Conservation (phyloP, 1,140 invertebrate genomes). For the Zaprionus inermis region DNA sequence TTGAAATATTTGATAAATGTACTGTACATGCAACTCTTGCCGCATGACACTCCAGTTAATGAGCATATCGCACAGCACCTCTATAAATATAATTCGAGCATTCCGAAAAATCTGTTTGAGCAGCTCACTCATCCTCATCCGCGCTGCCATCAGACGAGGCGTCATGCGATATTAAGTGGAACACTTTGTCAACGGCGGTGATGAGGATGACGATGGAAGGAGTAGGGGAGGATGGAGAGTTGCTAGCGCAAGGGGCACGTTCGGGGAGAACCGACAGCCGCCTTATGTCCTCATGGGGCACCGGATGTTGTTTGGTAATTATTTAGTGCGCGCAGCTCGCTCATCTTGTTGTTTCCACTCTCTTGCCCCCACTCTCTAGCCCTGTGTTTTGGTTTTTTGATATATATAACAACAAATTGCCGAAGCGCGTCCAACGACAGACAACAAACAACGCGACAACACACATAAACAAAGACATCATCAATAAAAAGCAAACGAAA, state of each 20-base stretch:
- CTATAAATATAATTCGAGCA: slow-evolving; percentile 34
- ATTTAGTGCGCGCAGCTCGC: slow-evolving; percentile 69
- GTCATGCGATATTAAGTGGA: slow-evolving; percentile 79
- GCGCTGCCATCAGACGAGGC: slow-evolving; percentile 62
- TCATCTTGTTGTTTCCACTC: background rate
- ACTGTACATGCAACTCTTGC: background rate
- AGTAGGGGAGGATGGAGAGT: background rate
- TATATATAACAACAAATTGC: slow-evolving; percentile 77
- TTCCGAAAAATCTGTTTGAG: slow-evolving; percentile 56
- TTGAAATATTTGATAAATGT: background rate
- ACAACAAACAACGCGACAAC: slow-evolving; percentile 77
- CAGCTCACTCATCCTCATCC: slow-evolving; percentile 55
- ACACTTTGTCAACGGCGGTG: slow-evolving; percentile 71
- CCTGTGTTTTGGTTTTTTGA: slow-evolving; percentile 67
- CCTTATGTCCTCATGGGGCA: slow-evolving; percentile 63
- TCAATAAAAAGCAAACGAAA: slow-evolving; percentile 73
- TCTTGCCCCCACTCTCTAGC: slow-evolving; percentile 5
- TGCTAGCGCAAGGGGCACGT: background rate
- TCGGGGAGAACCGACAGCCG: slow-evolving; percentile 33
- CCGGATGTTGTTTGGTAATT: slow-evolving; percentile 80
- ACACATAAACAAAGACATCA: slow-evolving; percentile 81
- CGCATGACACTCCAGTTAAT: slow-evolving; percentile 24
- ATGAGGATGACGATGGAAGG: slow-evolving; percentile 16
- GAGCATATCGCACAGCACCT: slow-evolving; percentile 24
- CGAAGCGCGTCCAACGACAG: slow-evolving; percentile 75